Evolutionary conservation across 2,888 invertebrate genomes (phyloP).

Genomic region (Limnephilus auricula): DNA sequence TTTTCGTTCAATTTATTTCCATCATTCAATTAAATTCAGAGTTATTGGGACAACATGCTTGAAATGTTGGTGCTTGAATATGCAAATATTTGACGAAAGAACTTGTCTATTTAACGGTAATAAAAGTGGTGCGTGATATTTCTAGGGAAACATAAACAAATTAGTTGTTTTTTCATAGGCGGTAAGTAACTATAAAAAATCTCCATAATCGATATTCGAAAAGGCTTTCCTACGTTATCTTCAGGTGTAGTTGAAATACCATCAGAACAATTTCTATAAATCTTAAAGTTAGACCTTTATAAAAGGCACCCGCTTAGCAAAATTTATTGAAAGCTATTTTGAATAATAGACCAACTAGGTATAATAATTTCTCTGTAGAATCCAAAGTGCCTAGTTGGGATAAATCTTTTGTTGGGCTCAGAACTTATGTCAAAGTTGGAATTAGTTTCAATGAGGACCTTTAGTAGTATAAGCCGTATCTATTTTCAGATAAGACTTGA

Average conservation of each 20-base stretch:
- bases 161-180: not conserved
- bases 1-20: no score
- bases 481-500: not conserved
- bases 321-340: not conserved
- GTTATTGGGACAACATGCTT: no score
- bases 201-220: not conserved
- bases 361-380: not conserved
- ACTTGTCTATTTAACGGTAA: no score
- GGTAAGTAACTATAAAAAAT: not conserved
- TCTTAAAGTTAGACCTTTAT: not conserved
- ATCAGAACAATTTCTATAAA: not conserved
- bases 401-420: not conserved
- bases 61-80: no score
- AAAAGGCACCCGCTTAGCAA: not conserved
- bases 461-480: not conserved
- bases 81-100: no score
- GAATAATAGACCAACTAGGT: not conserved
- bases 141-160: no score
- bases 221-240: not conserved
- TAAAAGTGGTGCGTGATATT: no score
- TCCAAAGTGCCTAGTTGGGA: not conserved
- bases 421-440: not conserved
- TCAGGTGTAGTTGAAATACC: not conserved
- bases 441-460: not conserved
- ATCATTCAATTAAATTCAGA: no score